Evolutionary conservation across 2,888 invertebrate genomes (phyloP), one percentile per base, ranked within the genome.

Genomic region (Agrotis clavis): DNA sequence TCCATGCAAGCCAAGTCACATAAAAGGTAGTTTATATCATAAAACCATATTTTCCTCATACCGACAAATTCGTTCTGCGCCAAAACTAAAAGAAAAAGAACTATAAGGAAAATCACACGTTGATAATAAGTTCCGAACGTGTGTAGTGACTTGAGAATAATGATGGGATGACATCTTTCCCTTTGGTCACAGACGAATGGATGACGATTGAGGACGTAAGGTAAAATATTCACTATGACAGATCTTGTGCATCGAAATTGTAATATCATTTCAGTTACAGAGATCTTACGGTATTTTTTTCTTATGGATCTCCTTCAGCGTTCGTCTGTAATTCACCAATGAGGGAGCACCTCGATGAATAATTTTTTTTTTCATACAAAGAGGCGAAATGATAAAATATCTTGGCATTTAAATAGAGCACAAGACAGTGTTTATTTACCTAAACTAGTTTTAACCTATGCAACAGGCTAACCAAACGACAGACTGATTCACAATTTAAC

Each of bases 71-170:
- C 7, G 48, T 35, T 30, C 9, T 7, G 21, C 35, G n/a, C 35
- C 53, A 56, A 67, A 74, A 69, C 47, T 60, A 59, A 45, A 35
- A 60, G 59, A 51, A 56, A 25, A 61, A 77, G 6, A 61, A 68
- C 68, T 61, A 59, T 65, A 47, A 48, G 62, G 53, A 77, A 77
- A 77, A 51, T 67, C 48, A 41, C 50, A 82, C 78, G 65, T 57
- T 78, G 59, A 47, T 77, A 77, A 77, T 56, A 50, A 72, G 67
- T 79, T 67, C 18, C 9, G 11, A 61, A 66, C 35, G 57, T 82
- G 78, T 67, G 41, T 59, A 77, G 68, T 79, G 70, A 66, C 35
- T 66, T 60, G 81, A 60, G 41, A 64, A 76, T 64, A 54, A 56
- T 19, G 57, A 69, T 54, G 57, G n/a, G 45, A 21, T 18, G 21